Evolutionary conservation across 1,140 invertebrate species (phyloP).

Genomic region (Drosophila sechellia): DNA sequence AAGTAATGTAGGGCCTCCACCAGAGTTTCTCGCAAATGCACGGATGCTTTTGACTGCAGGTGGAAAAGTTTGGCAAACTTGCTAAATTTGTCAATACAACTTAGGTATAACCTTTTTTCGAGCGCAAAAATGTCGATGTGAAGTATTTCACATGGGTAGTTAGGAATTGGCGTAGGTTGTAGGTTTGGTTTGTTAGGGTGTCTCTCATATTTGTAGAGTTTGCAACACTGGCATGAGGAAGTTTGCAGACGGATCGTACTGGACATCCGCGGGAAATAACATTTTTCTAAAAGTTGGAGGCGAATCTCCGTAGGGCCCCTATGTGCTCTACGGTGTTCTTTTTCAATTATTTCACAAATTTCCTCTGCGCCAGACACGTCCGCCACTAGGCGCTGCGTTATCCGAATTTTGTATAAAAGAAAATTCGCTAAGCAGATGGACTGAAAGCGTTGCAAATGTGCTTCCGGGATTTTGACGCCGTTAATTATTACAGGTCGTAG

Average conservation of each 20-base stretch:
- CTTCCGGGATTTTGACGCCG: no score
- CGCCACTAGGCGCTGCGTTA: not conserved
- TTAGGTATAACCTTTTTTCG: not conserved
- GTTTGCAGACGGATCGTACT: not conserved
- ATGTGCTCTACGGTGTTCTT: not conserved
- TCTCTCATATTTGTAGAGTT: not conserved
- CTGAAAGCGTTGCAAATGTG: no score
- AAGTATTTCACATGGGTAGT: not conserved
- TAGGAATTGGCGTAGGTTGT: not conserved
- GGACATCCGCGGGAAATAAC: conserved; percentile 4
- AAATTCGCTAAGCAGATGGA: no score
- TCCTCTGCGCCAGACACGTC: not conserved
- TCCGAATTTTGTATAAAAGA: no score
- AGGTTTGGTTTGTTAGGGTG: not conserved
- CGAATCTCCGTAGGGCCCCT: not conserved
- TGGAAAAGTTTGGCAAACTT: conserved; percentile 6
- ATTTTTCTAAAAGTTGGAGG: not conserved
- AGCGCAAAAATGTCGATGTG: not conserved
- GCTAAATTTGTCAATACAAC: conserved; percentile 1
- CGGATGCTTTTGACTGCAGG: conserved; percentile 5
- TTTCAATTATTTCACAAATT: not conserved
- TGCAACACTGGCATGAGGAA: not conserved
- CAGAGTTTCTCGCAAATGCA: not conserved
- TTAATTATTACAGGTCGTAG: no score
- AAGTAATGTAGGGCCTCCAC: not conserved